Percentiles rank a stretch among this genome's conserved stretches.
Evolutionary conservation across 2,888 invertebrate species (phyloP).

Genomic region (Cantharis rufa): DNA sequence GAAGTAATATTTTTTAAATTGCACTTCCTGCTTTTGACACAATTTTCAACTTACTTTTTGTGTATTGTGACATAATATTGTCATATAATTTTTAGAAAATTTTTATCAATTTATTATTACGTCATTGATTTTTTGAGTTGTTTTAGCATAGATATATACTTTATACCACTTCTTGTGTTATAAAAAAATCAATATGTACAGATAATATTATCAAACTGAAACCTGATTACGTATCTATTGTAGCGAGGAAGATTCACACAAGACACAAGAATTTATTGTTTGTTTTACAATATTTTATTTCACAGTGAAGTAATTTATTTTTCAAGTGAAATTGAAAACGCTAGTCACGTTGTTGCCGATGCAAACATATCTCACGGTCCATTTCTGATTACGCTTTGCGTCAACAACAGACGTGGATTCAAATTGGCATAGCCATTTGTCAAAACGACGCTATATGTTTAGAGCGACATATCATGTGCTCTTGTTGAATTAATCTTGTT

Average conservation of each 20-base stretch:
- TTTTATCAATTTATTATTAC: neutral
- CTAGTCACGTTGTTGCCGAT: slow-evolving; percentile 27
- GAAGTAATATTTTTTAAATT: neutral
- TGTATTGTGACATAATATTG: neutral
- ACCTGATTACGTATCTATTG: neutral
- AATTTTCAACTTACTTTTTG: neutral
- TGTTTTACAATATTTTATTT: neutral
- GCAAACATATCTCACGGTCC: slow-evolving; percentile 36
- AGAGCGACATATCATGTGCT: slow-evolving; percentile 12
- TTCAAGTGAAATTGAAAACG: slow-evolving; percentile 31
- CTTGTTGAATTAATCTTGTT: slow-evolving; percentile 17
- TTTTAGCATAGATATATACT: neutral
- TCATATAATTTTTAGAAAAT: neutral
- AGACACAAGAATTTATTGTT: neutral
- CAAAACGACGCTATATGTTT: slow-evolving; percentile 25
- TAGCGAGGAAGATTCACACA: neutral
- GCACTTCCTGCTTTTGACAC: neutral
- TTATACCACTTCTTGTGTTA: neutral
- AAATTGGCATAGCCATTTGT: slow-evolving; percentile 34
- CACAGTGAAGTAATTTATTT: neutral
- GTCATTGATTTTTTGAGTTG: neutral
- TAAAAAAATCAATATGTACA: neutral
- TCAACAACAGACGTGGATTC: slow-evolving; percentile 35
- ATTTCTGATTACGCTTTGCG: slow-evolving; percentile 37
- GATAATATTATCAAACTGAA: neutral